Base-by-base conservation (phyloP, 2,888 invertebrate genomes). In the Orchesella flavescens region DNA sequence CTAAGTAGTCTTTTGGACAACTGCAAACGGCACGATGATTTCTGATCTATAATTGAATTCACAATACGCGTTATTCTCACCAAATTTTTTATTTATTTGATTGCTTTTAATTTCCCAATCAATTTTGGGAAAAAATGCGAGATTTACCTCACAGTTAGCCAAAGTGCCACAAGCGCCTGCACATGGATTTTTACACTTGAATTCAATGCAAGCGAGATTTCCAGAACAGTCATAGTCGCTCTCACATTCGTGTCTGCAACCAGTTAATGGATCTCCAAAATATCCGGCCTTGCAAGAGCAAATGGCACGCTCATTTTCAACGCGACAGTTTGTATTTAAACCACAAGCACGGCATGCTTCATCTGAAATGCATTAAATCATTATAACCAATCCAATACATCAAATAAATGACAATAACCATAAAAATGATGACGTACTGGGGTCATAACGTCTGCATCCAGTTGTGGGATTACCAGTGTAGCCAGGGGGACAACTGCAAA, bases 391-490 rank as follows among this genome's bases (percentile, higher is more conserved):
- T 34, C 7, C 3, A 7, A 34, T 34, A 7, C 34, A 7, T 34
- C 7, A 34, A 34, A 34, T 4, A 34, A 2, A 34, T 2, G 2
- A 34, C 34, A 34, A 34, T 34, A 7, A 17, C 59, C 21, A 5
- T 65, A 53, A 17, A 46, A n/a, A 34, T 1, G 15, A 46, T 9
- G 12, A 89, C 90, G 89, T 90, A 95, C 95, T 94, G 89, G 95
- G 95, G 91, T 95, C 94, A 87, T 93, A 93, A 73, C 93, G 90
- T 89, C 93, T 92, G 90, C 96, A 96, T 53, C 92, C 90, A 17
- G 91, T 91, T 90, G 94, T 94, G 5, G 96, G 95, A 91, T 95
- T 94, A 44, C 96, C 96, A 4, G 94, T 94, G 89, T 93, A 93
- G n/a, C 94, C 94, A 15, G 93, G 89, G 0, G 95, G 94, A 89